Conservation (phyloP, 2,888 invertebrate species). For the Scelioninae gen. 2 region DNA sequence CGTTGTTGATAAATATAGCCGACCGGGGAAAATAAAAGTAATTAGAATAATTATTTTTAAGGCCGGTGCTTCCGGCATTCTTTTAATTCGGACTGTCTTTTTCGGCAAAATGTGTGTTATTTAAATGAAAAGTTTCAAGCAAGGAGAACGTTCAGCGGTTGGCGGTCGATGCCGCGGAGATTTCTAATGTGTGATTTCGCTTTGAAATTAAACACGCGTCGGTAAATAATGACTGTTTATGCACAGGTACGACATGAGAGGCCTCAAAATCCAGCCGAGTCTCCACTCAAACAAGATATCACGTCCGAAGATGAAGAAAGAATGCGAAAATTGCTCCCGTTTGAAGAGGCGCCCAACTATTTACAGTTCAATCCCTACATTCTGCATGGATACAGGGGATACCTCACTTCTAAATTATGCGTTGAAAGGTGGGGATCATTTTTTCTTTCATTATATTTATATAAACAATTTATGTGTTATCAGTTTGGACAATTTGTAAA, state of each 20-base stretch:
- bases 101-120: no score
- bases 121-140: no score
- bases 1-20: constrained; percentile 39
- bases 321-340: constrained; percentile 73
- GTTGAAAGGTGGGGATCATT: constrained; percentile 85
- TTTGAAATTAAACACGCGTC: no score
- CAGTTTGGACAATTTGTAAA: no score
- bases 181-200: no score
- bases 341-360: constrained; percentile 85
- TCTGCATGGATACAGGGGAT: constrained; percentile 88
- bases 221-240: constrained; percentile 16
- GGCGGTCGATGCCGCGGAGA: no score
- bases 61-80: neutral
- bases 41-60: constrained; percentile 1
- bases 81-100: no score
- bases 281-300: constrained; percentile 66
- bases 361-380: constrained; percentile 92
- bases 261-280: constrained; percentile 64
- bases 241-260: constrained; percentile 60
- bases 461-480: no score
- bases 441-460: no score
- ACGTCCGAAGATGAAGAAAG: constrained; percentile 69
- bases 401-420: constrained; percentile 88
- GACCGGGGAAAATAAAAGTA: neutral
- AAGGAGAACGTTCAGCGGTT: no score